phyloP scores from a whole-genome alignment of 2,113 vertebrate species.

The Lepus europaeus region DNA sequence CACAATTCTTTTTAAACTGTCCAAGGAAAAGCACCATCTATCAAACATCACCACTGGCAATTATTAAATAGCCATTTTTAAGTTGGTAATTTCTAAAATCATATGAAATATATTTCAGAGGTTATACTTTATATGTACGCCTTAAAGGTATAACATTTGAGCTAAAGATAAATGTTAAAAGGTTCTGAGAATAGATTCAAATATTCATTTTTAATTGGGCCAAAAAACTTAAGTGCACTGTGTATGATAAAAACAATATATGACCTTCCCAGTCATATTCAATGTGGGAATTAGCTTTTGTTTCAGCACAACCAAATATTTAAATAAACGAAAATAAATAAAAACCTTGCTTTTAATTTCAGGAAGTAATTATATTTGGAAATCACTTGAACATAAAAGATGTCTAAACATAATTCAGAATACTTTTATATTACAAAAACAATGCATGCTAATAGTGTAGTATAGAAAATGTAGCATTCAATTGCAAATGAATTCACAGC shows the following conservation, averaged over 20 bases:
- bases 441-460: not conserved
- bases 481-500: not conserved
- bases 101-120: not conserved
- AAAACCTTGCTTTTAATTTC: not conserved
- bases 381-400: not conserved
- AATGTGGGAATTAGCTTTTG: not conserved
- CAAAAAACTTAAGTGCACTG: not conserved
- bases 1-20: not conserved
- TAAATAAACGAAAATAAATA: constrained; percentile 22
- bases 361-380: not conserved
- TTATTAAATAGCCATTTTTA: constrained; percentile 26
- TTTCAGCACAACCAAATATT: not conserved
- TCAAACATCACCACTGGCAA: not conserved
- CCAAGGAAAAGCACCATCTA: not conserved
- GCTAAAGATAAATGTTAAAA: not conserved
- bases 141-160: not conserved
- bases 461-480: constrained; percentile 5
- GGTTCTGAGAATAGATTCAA: not conserved
- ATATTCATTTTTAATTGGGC: not conserved
- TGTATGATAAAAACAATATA: not conserved
- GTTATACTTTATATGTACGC: not conserved
- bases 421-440: not conserved
- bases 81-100: not conserved
- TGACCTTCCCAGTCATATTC: not conserved
- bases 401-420: not conserved